Base-by-base conservation (phyloP, 2,113 vertebrate species). In the Cynoglossus semilaevis region DNA sequence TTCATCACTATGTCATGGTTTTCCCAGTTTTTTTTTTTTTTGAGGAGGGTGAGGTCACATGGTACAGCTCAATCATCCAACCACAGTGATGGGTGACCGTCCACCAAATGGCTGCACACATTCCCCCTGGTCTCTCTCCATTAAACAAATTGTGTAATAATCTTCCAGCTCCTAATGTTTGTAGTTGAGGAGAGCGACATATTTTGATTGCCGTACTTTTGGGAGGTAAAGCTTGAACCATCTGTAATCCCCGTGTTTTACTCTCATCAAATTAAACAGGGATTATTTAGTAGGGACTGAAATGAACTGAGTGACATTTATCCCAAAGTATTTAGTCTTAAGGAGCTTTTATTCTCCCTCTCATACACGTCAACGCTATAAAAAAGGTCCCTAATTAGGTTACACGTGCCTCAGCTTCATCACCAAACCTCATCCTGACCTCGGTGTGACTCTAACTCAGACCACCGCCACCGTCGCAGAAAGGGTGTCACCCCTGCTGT, bases 141-240 rank as follows among this genome's bases (percentile, higher is more conserved):
- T 92, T 92, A 91, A 90, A 90, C 89, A 89, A 91, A 91, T 92
- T 91, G 89, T 85, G 72, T 88, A 88, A 91, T 91, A 91, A 91
- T 92, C 90, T 91, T 80, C 85, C 87, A 78, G 77, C 85, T 84
- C 72, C 78, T 88, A 80, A 90, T 88, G 89, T 85, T 84, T 60
- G 63, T 86, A 81, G 84, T 87, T 82, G 83, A 85, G 80, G 75
- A 80, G 70, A 55, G 72, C 79, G 76, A 80, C 75, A 83, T 88
- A 81, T 90, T 91, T 88, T 89, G 88, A 91, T 88, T 90, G 87
- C 87, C 85, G 83, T 87, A 88, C 88, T 90, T 89, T 88, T 82
- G 81, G 72, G 48, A 82, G 72, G 48, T 56, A 77, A 59, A 76
- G 83, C 77, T 81, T 84, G 77, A 83, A 74, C 63, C 65, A 68